Evolutionary conservation across 2,888 invertebrate species (phyloP).

Genomic region (Achlya flavicornis): DNA sequence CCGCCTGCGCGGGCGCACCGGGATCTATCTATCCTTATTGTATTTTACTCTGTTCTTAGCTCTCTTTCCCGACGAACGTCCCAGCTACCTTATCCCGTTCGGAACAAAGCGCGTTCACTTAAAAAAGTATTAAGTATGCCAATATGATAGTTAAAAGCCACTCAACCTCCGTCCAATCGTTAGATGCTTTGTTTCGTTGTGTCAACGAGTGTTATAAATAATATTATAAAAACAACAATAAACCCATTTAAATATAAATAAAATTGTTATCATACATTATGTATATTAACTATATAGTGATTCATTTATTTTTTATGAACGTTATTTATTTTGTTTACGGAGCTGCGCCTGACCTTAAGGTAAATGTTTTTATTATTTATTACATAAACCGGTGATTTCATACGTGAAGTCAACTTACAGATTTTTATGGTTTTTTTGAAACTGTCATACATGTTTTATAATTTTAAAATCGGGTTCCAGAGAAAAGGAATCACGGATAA

Average conservation of each 20-base stretch:
- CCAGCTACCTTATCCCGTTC: slow-evolving; percentile 47
- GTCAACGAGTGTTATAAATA: slow-evolving; percentile 63
- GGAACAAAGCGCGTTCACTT: slow-evolving; percentile 53
- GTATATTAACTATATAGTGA: slow-evolving; percentile 68
- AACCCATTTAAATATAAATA: slow-evolving; percentile 25
- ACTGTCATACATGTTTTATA: neutral
- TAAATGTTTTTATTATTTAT: slow-evolving; percentile 42
- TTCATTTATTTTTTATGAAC: slow-evolving; percentile 65
- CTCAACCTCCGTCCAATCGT: slow-evolving; percentile 47
- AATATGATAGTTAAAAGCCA: slow-evolving; percentile 67
- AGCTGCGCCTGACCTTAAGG: slow-evolving; percentile 69
- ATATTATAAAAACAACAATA: slow-evolving; percentile 40
- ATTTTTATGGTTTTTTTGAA: slow-evolving; percentile 11
- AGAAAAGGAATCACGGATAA: neutral
- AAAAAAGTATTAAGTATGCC: slow-evolving; percentile 50
- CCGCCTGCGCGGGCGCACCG: slow-evolving; percentile 47
- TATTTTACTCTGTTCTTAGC: slow-evolving; percentile 76
- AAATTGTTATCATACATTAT: slow-evolving; percentile 50
- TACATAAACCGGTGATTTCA: slow-evolving; percentile 10
- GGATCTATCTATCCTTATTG: slow-evolving; percentile 67
- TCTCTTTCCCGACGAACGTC: slow-evolving; percentile 69
- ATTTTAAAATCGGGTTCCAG: neutral
- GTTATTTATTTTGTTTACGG: slow-evolving; percentile 62
- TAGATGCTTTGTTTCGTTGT: slow-evolving; percentile 60
- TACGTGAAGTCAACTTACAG: neutral